These are phyloP conservation scores for Rotaria socialis DNA, from an alignment of 2,888 invertebrate species.

Conservation along the genomic window DNA sequence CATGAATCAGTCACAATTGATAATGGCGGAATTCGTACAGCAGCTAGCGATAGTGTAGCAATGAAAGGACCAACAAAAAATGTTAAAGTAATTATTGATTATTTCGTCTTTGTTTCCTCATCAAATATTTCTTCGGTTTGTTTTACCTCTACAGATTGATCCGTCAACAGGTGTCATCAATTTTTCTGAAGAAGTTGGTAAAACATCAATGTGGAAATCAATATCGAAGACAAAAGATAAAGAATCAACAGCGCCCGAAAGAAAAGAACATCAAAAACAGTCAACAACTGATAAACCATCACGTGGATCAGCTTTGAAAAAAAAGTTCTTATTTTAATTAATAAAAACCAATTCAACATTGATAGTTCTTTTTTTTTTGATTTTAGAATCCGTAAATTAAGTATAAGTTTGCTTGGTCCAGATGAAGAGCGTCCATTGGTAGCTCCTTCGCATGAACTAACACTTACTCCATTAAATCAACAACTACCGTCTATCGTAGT, in stretches of 20 bases:
- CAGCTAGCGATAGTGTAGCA: not conserved
- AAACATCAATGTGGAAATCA: slow-evolving; percentile 33
- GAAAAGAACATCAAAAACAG: not conserved
- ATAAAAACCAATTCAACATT: too few species aligned
- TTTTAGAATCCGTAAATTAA: slow-evolving; percentile 30
- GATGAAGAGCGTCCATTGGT: slow-evolving; percentile 34
- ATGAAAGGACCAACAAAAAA: slow-evolving; percentile 6
- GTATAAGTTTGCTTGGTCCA: not conserved
- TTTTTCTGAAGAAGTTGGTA: slow-evolving; percentile 25
- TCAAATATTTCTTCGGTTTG: not conserved
- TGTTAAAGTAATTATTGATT: not conserved
- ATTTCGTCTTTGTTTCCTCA: not conserved
- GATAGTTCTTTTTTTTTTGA: too few species aligned
- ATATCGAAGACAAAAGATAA: slow-evolving; percentile 18
- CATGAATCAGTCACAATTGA: not conserved
- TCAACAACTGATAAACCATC: not conserved
- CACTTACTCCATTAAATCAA: not conserved
- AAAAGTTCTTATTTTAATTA: not conserved
- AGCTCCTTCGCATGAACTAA: not conserved
- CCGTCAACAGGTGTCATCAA: slow-evolving; percentile 30
- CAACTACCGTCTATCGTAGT: slow-evolving; percentile 17
- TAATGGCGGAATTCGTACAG: slow-evolving; percentile 18
- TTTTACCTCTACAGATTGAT: not conserved
- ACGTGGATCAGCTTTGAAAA: slow-evolving; percentile 11
- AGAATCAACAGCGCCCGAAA: not conserved